Evolutionary conservation across 2,113 vertebrate genomes (phyloP).

Genomic region (Micromys minutus): DNA sequence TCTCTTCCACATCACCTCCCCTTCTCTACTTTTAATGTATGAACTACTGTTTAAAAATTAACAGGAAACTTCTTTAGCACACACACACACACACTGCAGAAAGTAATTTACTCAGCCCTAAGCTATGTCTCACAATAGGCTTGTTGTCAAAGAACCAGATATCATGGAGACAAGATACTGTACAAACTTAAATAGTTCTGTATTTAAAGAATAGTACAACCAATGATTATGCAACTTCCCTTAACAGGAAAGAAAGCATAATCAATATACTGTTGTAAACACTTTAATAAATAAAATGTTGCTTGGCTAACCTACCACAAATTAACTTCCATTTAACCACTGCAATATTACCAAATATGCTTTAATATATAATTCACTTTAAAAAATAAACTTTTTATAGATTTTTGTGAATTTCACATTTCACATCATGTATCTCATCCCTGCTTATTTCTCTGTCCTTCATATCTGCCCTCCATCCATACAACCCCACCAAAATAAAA

Average conservation of each 20-base stretch:
- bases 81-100: not conserved
- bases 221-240: not conserved
- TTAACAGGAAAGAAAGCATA: not conserved
- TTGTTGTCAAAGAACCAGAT: conserved; percentile 33
- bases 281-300: conserved; percentile 13
- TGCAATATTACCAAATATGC: not conserved
- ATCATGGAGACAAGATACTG: not conserved
- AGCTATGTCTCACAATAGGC: not conserved
- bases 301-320: not conserved
- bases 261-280: conserved; percentile 2
- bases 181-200: conserved; percentile 12
- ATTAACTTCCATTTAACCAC: not conserved
- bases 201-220: not conserved
- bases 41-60: conserved; percentile 36
- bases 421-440: no score
- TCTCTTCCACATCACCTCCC: not conserved
- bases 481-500: no score
- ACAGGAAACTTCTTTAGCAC: not conserved
- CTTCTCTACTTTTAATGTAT: not conserved
- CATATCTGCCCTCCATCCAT: no score
- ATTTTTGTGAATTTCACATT: no score
- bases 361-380: not conserved
- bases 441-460: no score
- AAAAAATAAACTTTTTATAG: no score
- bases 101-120: not conserved